Percentiles rank a stretch among this genome's conserved stretches.
Conservation (phyloP, 2,888 invertebrate species). For the Papilio gigon region DNA sequence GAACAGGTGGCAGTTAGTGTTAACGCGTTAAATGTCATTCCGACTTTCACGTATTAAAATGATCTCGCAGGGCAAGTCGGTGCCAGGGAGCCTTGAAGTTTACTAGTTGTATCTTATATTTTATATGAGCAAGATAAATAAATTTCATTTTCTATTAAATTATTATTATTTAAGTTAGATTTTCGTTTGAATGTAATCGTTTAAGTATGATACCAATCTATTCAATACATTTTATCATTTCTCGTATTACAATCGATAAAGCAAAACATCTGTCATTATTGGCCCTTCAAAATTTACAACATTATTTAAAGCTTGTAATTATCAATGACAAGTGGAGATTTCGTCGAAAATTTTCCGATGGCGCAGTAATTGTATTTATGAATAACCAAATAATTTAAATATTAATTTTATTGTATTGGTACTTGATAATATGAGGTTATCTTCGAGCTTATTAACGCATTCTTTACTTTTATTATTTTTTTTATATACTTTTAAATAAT, state of each 20-base stretch:
- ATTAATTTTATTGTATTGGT: background rate
- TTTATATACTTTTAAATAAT: background rate
- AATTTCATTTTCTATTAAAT: too few relatives aligned
- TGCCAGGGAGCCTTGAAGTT: too few relatives aligned
- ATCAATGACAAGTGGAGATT: slow-evolving; percentile 10
- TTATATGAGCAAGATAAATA: too few relatives aligned
- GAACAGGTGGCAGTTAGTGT: too few relatives aligned
- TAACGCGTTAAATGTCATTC: too few relatives aligned
- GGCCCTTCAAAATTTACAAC: slow-evolving; percentile 24
- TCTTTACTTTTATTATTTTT: background rate
- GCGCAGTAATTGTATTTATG: background rate
- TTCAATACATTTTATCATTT: background rate
- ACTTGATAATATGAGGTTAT: too few relatives aligned
- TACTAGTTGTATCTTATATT: too few relatives aligned
- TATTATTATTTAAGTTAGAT: background rate
- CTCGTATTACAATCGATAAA: slow-evolving; percentile 28
- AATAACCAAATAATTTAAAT: background rate
- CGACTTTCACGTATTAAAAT: too few relatives aligned
- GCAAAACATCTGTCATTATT: slow-evolving; percentile 23
- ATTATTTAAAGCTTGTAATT: slow-evolving; percentile 11
- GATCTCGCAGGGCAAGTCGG: too few relatives aligned
- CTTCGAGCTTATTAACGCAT: background rate
- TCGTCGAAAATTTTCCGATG: background rate
- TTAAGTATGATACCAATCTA: background rate
- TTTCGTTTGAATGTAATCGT: slow-evolving; percentile 1